phyloP scores from a whole-genome alignment of 2,797 vertebrate genomes.

The Pogonophryne albipinna region DNA sequence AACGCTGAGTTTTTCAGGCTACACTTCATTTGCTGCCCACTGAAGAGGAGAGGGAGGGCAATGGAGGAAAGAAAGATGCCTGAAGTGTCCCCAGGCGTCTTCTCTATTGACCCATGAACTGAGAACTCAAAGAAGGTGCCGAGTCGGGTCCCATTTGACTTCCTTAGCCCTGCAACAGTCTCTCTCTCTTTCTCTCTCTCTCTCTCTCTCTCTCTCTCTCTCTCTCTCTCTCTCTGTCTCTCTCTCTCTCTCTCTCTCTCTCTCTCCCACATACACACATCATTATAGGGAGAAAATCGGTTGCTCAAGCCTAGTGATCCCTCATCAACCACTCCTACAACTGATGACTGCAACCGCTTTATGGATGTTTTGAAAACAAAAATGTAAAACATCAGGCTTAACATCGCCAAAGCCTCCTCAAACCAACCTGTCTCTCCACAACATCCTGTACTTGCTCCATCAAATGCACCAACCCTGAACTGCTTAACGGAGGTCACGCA shows the following conservation, averaged over 20 bases:
- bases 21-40: constrained; percentile 52
- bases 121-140: constrained; percentile 54
- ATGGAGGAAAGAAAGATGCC: constrained; percentile 40
- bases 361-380: too few species aligned
- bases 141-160: constrained; percentile 46
- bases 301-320: too few species aligned
- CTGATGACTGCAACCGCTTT: too few species aligned
- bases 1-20: constrained; percentile 25
- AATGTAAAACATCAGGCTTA: too few species aligned
- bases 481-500: too few species aligned
- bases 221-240: background rate
- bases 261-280: constrained; percentile 1
- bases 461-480: too few species aligned
- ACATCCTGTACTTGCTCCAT: too few species aligned
- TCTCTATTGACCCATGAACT: constrained; percentile 68
- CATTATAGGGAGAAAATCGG: constrained; percentile 36
- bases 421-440: too few species aligned
- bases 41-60: constrained; percentile 37
- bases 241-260: background rate
- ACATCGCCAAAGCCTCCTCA: too few species aligned
- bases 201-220: background rate
- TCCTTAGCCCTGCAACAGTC: constrained; percentile 29
- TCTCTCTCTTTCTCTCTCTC: background rate
- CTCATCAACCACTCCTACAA: too few species aligned
- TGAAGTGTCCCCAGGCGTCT: constrained; percentile 41